Evolutionary conservation across 2,888 invertebrate species (phyloP).

Genomic region (Sarcophaga caerulescens): DNA sequence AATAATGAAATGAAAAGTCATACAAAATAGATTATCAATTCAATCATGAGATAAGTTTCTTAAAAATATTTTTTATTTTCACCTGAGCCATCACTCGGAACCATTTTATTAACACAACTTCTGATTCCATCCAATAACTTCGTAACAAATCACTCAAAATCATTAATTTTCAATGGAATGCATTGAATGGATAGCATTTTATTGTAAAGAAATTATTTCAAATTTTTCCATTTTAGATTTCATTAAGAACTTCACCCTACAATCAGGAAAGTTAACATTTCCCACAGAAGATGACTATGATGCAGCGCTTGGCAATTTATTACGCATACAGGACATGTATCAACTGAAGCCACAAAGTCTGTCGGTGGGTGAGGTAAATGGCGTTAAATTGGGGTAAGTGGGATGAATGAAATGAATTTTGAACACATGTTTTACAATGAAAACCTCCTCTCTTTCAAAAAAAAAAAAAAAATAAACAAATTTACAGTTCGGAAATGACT

Average conservation of each 20-base stretch:
- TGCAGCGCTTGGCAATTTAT: constrained; percentile 71
- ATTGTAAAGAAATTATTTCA: too few species aligned
- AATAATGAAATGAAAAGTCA: too few species aligned
- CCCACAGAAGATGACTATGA: constrained; percentile 76
- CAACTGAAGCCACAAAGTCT: constrained; percentile 83
- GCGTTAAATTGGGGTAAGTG: constrained; percentile 75
- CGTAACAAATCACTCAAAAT: too few species aligned
- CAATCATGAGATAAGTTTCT: too few species aligned
- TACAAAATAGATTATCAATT: too few species aligned
- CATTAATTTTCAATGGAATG: too few species aligned
- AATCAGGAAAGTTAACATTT: constrained; percentile 68
- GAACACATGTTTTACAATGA: constrained; percentile 1
- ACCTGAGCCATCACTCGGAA: too few species aligned
- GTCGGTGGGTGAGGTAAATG: constrained; percentile 82
- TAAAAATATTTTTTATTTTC: too few species aligned
- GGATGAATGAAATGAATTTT: background rate
- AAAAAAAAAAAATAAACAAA: background rate
- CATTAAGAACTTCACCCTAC: constrained; percentile 25
- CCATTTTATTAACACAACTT: too few species aligned
- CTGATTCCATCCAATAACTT: too few species aligned
- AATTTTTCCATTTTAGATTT: constrained; percentile 16
- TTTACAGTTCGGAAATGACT: constrained; percentile 75
- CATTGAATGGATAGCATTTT: too few species aligned
- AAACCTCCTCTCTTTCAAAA: background rate
- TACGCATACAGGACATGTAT: constrained; percentile 85